Conservation (phyloP, 2,797 vertebrate species). For the Labeo calbasu region DNA sequence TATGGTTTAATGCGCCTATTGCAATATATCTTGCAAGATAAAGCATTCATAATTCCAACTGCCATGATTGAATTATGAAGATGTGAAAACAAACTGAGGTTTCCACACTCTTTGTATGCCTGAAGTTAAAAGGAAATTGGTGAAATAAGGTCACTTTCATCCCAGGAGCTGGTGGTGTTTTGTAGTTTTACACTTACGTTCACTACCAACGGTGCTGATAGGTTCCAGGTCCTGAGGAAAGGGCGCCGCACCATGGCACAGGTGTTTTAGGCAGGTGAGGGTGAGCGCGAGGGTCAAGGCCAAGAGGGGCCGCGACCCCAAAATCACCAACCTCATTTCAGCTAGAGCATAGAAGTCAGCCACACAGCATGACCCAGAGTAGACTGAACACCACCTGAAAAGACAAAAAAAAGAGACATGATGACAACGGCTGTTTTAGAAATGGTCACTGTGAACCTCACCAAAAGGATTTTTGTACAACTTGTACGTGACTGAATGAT, state of each 20-base stretch:
- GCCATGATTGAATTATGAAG: constrained; percentile 21
- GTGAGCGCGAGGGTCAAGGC: constrained; percentile 70
- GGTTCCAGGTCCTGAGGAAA: constrained; percentile 84
- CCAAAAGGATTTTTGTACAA: neutral
- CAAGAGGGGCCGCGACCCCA: constrained; percentile 70
- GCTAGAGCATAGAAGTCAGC: constrained; percentile 70
- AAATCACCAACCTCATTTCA: constrained; percentile 78
- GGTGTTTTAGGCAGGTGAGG: constrained; percentile 68
- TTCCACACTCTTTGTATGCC: neutral
- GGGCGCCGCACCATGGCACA: constrained; percentile 71
- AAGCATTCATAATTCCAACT: constrained; percentile 35
- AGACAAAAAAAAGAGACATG: constrained; percentile 32
- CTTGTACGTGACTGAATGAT: neutral
- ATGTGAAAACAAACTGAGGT: constrained; percentile 1
- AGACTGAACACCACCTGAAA: constrained; percentile 68
- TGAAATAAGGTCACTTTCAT: neutral
- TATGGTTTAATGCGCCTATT: constrained; percentile 40
- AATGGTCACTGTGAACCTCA: neutral
- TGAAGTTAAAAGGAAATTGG: constrained; percentile 2
- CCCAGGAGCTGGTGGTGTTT: neutral
- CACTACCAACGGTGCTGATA: constrained; percentile 76
- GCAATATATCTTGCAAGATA: constrained; percentile 33
- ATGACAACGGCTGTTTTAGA: neutral
- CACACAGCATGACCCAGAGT: constrained; percentile 76
- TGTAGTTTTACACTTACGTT: constrained; percentile 70